Evolutionary conservation across 2,113 vertebrate genomes (phyloP), one percentile per base, ranked within the genome.

Genomic region (Alligator sinensis): DNA sequence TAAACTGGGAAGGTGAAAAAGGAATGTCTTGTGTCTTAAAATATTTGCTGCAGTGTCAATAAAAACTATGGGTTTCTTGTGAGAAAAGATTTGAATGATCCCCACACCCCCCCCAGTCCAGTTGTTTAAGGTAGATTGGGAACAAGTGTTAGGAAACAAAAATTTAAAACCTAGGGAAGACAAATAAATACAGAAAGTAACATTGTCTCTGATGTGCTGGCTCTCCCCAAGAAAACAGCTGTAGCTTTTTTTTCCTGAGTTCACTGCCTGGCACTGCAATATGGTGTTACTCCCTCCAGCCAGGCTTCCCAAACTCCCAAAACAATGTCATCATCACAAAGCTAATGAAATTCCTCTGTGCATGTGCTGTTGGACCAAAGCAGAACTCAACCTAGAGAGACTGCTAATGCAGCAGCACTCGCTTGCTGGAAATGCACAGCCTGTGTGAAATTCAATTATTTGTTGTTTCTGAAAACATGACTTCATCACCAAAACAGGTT

Each of bases 21-120:
- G 81, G 86, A 82, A 66, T n/a, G 18, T 15, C 34, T 62, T 0
- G 0, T 47, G 28, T 9, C 90, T 30, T 81, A 19, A 18, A 8
- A 34, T 57, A 38, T 17, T 9, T 5, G 1, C 0, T 0, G 3
- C 25, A 12, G 0, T 0, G 80, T 6, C 74, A 22, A 54, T 80
- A 27, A 47, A 66, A 38, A 89, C 68, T 79, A 2, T 6, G 66
- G 9, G 10, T 3, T 74, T 74, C n/a, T 47, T 34, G 16, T 72
- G 2, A 64, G 61, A 80, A 84, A 14, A 82, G 34, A 15, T 74
- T 85, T 78, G 59, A 47, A 47, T 47, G 47, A 47, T 47, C 7
- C 47, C 7, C 47, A 7, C 47, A 7, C 47, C 9, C 47, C 38
- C 47, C 47, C 47, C 47, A 47, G 47, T 47, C 47, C 47, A 47